phyloP scores from a whole-genome alignment of 2,888 invertebrate genomes.

The Dione vanillae region DNA sequence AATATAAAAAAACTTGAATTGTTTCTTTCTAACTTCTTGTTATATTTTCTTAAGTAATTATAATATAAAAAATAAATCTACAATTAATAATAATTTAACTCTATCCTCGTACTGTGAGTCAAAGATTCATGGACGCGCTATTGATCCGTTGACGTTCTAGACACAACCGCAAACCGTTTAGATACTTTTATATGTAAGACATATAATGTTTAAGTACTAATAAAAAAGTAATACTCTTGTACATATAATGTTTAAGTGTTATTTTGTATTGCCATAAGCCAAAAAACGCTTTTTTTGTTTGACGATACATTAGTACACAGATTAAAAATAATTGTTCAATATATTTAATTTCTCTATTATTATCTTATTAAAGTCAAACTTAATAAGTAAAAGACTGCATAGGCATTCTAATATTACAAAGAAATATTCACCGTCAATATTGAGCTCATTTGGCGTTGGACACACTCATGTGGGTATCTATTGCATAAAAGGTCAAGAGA shows the following conservation, averaged over 20 bases:
- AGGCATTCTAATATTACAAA: neutral
- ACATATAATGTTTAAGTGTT: neutral
- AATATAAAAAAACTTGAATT: neutral
- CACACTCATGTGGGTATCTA: conserved; percentile 22
- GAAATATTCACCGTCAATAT: neutral
- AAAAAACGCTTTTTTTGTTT: neutral
- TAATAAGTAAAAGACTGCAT: neutral
- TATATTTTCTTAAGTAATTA: too few species aligned
- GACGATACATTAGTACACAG: neutral
- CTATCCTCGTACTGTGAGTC: conserved; percentile 8
- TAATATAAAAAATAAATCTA: neutral
- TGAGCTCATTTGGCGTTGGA: neutral
- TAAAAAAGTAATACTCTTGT: neutral
- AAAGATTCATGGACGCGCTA: conserved; percentile 55
- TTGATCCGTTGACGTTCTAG: conserved; percentile 58
- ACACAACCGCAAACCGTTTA: conserved; percentile 55
- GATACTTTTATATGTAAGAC: neutral
- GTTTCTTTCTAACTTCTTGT: too few species aligned
- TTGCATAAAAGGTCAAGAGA: conserved; percentile 29
- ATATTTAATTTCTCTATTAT: neutral
- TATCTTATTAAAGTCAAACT: neutral
- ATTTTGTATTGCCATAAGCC: neutral
- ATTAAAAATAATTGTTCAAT: neutral
- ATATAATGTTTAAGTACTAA: too few species aligned
- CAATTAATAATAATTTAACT: neutral